Percentiles rank a stretch among this genome's conserved stretches.
These are phyloP conservation scores for Ceyx cyanopectus DNA, from an alignment of 2,113 vertebrate genomes.

Conservation along the genomic window DNA sequence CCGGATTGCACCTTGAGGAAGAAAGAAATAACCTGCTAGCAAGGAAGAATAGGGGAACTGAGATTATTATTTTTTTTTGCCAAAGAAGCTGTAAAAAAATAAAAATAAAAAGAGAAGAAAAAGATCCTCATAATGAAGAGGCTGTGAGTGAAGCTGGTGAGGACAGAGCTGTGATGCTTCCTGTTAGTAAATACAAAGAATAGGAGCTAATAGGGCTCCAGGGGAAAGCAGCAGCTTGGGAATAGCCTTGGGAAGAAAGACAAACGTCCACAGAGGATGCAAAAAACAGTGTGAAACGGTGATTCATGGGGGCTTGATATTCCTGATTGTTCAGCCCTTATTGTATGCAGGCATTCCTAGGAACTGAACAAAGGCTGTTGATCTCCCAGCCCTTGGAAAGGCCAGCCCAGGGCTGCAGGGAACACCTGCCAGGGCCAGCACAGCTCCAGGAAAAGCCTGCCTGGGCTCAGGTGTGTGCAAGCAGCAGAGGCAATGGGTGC, in stretches of 20 bases:
- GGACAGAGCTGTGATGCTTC: slow-evolving; percentile 63
- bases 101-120: neutral
- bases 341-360: neutral
- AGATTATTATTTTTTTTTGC: neutral
- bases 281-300: slow-evolving; percentile 33
- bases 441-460: too few relatives aligned
- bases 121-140: slow-evolving; percentile 56
- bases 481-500: too few relatives aligned
- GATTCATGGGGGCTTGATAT: slow-evolving; percentile 33
- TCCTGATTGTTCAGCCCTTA: slow-evolving; percentile 48
- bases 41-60: slow-evolving; percentile 47
- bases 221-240: slow-evolving; percentile 67
- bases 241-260: slow-evolving; percentile 64
- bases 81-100: slow-evolving; percentile 19
- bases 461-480: too few relatives aligned
- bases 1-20: slow-evolving; percentile 66
- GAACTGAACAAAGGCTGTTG: slow-evolving; percentile 29
- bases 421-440: neutral
- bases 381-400: neutral
- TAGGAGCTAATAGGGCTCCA: slow-evolving; percentile 70
- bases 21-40: slow-evolving; percentile 66
- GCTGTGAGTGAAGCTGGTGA: slow-evolving; percentile 16
- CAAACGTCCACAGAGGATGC: slow-evolving; percentile 53
- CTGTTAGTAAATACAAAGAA: slow-evolving; percentile 78
- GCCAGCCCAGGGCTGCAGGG: neutral